A percentile compares a stretch with the other conserved stretches of the same genome.
These are phyloP conservation scores for Adela reaumurella DNA, from an alignment of 2,888 invertebrate species.

Conservation along the genomic window DNA sequence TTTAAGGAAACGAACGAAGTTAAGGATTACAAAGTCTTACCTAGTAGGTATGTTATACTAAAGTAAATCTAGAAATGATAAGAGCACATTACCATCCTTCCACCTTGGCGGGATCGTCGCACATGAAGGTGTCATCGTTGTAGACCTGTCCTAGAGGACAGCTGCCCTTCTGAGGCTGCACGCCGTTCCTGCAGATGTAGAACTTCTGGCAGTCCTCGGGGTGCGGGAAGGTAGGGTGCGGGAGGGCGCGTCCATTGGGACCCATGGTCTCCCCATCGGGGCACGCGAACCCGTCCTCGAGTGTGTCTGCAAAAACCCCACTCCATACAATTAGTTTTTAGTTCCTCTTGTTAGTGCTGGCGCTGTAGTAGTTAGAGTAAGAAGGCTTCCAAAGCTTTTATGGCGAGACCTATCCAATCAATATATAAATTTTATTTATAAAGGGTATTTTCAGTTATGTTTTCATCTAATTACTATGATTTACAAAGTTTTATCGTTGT, in stretches of 20 bases:
- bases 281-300: conserved; percentile 75
- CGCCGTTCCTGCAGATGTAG: conserved; percentile 76
- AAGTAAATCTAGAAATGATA: too few species aligned
- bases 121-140: conserved; percentile 72
- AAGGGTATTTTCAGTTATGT: background rate
- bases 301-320: conserved; percentile 58
- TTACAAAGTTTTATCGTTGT: too few species aligned
- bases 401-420: too few species aligned
- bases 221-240: conserved; percentile 76
- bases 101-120: conserved; percentile 73
- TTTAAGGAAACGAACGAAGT: too few species aligned
- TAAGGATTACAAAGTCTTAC: too few species aligned
- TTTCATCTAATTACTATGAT: background rate
- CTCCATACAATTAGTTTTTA: too few species aligned
- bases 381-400: too few species aligned
- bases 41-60: too few species aligned
- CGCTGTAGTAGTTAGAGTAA: too few species aligned
- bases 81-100: conserved; percentile 64
- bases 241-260: conserved; percentile 64
- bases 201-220: conserved; percentile 79
- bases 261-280: conserved; percentile 66
- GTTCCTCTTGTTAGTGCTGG: too few species aligned
- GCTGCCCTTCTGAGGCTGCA: conserved; percentile 71
- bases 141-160: conserved; percentile 73
- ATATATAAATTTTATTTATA: too few species aligned